Evolutionary conservation across 2,888 invertebrate species (phyloP), one percentile per base, ranked within the genome.

Genomic region (Drosophila trichaetosa): DNA sequence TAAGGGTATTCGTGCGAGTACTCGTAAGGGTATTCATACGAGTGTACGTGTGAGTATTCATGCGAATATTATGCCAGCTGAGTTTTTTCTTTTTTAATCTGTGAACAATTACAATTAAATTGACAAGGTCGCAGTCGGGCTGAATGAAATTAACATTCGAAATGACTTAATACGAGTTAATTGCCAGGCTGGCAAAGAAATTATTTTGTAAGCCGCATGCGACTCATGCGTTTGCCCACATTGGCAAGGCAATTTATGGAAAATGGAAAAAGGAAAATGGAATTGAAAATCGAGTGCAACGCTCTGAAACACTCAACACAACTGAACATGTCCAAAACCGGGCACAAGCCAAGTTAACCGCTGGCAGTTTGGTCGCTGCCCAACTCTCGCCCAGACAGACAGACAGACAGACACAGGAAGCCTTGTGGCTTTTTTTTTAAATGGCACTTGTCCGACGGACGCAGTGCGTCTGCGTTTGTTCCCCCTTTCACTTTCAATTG

Each of bases 401-500:
- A 21, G 21, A 6, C 46, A 46, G 21, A 46, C 46, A 24, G 16
- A 46, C 46, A 24, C 24, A 46, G 46, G 46, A 46, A 46, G 46
- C 46, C 46, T 46, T 46, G 46, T 16, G 46, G 46, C 46, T 24
- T 7, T 24, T 42, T 27, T 21, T 46, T 46, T 46, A 46, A 46
- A 46, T 46, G 24, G 24, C 54, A 49, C 49, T 49, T 27, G 49
- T 18, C 46, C 24, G 46, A 46, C 49, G 27, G 49, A 49, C 49
- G 49, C 49, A 49, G 49, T 49, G 49, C 46, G 46, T 46, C 46
- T 46, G 34, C 46, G 21, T 27, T 13, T 51, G 59, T 82, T 76
- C 76, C 87, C 79, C 79, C 79, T 84, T 87, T 83, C 82, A 76
- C 79, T 87, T 84, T 84, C 85, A 87, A 76, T 87, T 81, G 84